Base-by-base conservation (phyloP, 2,888 invertebrate species). In the Leistus spinibarbis region DNA sequence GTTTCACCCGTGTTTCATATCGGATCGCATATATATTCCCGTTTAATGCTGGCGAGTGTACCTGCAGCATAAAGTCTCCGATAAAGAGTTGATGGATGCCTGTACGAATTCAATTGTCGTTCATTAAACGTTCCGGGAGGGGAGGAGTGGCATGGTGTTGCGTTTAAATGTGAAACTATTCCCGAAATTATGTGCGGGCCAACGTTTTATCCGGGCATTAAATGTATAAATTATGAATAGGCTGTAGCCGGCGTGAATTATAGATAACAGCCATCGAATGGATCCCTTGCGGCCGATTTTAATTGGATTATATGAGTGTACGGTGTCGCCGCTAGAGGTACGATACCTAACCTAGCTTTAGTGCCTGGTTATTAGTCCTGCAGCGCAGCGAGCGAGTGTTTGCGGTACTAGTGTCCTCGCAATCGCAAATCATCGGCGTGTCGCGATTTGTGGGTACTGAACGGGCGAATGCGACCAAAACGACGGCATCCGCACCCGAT, bases 191-290 rank as follows among this genome's bases (percentile, higher is more conserved):
- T 67, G 73, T 73, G 66, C 54, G 53, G 67, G 40, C 7, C 64
- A 66, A 54, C 75, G 69, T 75, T 75, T 75, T 75, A 75, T 75
- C 75, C 79, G 77, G 69, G 81, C 79, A 82, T 83, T 83, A 83
- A 82, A 82, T 82, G 81, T 82, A 81, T 83, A 83, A 83, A 83
- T 83, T 84, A 84, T 83, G 81, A 83, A 82, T 82, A 82, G 81
- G 79, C 79, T 82, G 79, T 80, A 82, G 82, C 82, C 81, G 82
- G 82, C 82, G 68, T 75, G 75, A 68, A 75, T 75, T 75, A 75
- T 82, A 83, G 83, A 83, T 83, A 84, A 82, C 82, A 82, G 82
- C 83, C 81, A 57, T 54, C 82, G 80, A 81, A 83, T 82, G 81
- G 80, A 79, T 81, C 83, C 82, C 83, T 75, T 76, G 83, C 79